Conservation (phyloP, 2,888 invertebrate genomes). For the Athalia cordata region DNA sequence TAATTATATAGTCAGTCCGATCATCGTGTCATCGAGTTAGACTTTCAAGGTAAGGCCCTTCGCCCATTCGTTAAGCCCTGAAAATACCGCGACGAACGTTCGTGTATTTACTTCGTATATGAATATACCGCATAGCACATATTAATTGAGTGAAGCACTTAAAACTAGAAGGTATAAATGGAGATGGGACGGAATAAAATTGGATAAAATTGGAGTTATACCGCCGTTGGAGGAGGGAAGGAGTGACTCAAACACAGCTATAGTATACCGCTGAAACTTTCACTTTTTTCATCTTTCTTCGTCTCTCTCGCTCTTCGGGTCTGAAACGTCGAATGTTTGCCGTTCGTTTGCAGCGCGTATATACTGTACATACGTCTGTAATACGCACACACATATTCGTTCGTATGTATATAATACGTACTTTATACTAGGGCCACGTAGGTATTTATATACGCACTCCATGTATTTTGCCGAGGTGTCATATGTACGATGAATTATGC, state of each 20-base stretch:
- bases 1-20: too few species aligned
- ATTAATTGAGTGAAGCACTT: too few species aligned
- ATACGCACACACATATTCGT: too few species aligned
- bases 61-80: too few species aligned
- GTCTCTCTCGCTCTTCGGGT: slow-evolving; percentile 8
- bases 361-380: neutral
- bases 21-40: too few species aligned
- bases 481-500: neutral
- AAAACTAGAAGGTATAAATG: neutral
- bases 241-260: slow-evolving; percentile 20
- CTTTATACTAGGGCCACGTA: neutral
- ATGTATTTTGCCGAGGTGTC: too few species aligned
- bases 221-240: too few species aligned
- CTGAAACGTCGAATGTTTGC: neutral
- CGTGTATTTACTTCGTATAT: too few species aligned
- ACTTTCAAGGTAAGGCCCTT: too few species aligned
- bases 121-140: too few species aligned
- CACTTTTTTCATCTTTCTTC: slow-evolving; percentile 39
- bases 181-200: neutral
- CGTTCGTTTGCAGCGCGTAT: slow-evolving; percentile 12
- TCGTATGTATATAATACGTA: too few species aligned
- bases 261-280: slow-evolving; percentile 32
- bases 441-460: neutral
- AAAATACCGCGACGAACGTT: too few species aligned
- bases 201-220: slow-evolving; percentile 1